These are phyloP conservation scores for Bambusicola thoracicus DNA, from an alignment of 2,113 vertebrate species.

Conservation along the genomic window DNA sequence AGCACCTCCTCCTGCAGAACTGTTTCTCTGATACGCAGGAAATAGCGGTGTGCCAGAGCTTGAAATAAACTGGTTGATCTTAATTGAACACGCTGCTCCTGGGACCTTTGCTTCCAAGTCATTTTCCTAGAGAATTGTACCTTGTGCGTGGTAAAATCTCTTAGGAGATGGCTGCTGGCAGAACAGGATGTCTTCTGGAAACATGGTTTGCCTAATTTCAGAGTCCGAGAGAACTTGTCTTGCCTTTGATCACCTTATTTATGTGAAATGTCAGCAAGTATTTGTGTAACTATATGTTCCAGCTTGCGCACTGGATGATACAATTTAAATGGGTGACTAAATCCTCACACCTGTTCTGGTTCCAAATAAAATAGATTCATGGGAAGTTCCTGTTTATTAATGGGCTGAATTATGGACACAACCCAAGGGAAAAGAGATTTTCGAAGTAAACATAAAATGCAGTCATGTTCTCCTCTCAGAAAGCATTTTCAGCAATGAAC, in stretches of 20 bases:
- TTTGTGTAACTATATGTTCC: neutral
- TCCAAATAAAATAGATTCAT: neutral
- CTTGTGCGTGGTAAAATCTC: neutral
- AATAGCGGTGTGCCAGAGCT: neutral
- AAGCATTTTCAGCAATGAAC: neutral
- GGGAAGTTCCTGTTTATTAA: neutral
- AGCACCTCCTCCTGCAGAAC: accelerated
- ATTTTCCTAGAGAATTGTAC: neutral
- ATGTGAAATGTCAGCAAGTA: neutral
- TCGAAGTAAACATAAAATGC: neutral
- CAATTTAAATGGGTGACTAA: neutral
- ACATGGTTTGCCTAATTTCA: neutral
- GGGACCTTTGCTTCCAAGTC: neutral
- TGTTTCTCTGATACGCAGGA: neutral
- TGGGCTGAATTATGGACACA: neutral
- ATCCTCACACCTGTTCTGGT: neutral
- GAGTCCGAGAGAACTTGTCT: neutral
- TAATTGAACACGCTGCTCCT: neutral
- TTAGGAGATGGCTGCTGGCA: neutral
- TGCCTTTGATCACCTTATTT: neutral
- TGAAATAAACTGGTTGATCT: neutral
- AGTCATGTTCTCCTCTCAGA: neutral
- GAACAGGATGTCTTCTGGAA: neutral
- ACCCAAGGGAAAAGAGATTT: neutral
- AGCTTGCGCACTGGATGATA: neutral